phyloP scores from a whole-genome alignment of 1,140 invertebrate species.

The Araneus ventricosus region DNA sequence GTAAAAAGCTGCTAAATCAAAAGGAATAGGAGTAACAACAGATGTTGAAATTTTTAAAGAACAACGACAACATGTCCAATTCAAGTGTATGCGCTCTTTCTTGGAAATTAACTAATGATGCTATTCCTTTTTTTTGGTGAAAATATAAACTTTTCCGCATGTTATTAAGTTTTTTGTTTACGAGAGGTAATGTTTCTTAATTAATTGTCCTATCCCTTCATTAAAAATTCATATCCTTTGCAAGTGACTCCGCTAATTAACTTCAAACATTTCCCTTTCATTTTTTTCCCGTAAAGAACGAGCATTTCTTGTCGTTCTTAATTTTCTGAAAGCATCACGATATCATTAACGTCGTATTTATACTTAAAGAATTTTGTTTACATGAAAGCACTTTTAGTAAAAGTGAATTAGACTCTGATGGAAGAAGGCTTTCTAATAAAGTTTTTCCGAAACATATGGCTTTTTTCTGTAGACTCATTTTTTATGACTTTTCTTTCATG shows the following conservation, averaged over 20 bases:
- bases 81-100: no score
- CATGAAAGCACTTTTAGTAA: background rate
- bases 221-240: constrained; percentile 1
- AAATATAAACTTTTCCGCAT: background rate
- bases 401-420: background rate
- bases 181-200: background rate
- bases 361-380: background rate
- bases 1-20: no score
- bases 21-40: no score
- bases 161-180: background rate
- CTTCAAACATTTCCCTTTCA: background rate
- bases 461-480: no score
- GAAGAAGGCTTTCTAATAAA: no score
- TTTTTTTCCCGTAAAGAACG: background rate
- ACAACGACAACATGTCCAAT: no score
- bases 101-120: no score
- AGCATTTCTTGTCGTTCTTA: background rate
- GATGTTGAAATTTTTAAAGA: no score
- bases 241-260: background rate
- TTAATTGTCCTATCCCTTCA: background rate
- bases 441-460: no score
- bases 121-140: no score
- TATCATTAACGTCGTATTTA: background rate
- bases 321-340: background rate
- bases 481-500: no score